Base-by-base conservation (phyloP, 2,797 vertebrate species). In the Potorous gilbertii region DNA sequence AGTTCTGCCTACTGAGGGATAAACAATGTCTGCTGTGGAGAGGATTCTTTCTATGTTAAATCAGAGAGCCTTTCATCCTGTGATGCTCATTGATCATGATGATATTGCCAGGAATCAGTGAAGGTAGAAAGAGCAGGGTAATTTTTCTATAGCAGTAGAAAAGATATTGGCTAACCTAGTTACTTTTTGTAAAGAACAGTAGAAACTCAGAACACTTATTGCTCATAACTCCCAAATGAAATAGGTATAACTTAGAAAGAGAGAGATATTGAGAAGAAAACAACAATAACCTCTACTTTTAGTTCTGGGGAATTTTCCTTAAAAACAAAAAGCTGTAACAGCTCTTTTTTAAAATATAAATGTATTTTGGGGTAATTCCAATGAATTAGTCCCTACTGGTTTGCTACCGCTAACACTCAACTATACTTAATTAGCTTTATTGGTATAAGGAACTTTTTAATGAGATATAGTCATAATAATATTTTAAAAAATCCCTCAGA, bases 1-100 rank as follows among this genome's bases (percentile, higher is more conserved):
- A 62, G 90, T 57, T 87, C 56, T 96, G 57, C 46, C 34, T 97
- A 62, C 66, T 94, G 96, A 96, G 56, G 59, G 96, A 93, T 96
- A 94, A 96, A 93, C 95, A 94, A 97, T 66, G 90, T 34, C 52
- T 94, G 91, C 6, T 52, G 52, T 91, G 55, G 46, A 94, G 74
- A 96, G 8, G 56, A 50, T 81, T 92, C 50, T 93, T 56, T 95
- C 93, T 92, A n/a, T 62, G 59, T 90, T 81, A 94, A 96, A 94
- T 29, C 50, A 90, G 90, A 56, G 4, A 94, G 46, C 13, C 90
- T 50, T 96, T 95, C 92, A 92, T 66, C 13, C 94, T 57, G 94
- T 28, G 91, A 52, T 93, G 1, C n/a, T 55, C 74, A 81, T 87
- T 59, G n/a, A 54, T 96, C 29, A 87, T 95, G 66, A 92, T 55